Evolutionary conservation across 2,888 invertebrate genomes (phyloP).

Genomic region (Drosophila mercatorum): DNA sequence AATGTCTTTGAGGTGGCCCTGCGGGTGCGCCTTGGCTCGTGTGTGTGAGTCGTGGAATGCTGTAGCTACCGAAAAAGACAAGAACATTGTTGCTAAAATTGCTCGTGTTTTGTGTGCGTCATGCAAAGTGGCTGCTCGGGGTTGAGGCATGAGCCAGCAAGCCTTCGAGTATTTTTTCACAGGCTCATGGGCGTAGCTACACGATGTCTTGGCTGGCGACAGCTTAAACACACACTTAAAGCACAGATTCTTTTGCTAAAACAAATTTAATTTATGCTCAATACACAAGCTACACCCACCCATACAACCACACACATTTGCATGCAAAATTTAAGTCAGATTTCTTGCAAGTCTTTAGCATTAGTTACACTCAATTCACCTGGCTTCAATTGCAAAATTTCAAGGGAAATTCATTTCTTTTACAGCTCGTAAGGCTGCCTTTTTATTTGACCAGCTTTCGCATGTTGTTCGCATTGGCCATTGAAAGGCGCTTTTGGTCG

Average conservation of each 20-base stretch:
- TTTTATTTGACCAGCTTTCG: constrained; percentile 22
- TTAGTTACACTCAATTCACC: constrained; percentile 66
- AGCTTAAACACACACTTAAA: constrained; percentile 43
- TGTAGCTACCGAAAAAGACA: constrained; percentile 35
- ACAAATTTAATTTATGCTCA: constrained; percentile 35
- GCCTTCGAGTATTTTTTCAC: not conserved
- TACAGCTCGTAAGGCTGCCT: constrained; percentile 44
- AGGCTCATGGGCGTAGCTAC: not conserved
- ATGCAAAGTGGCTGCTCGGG: constrained; percentile 31
- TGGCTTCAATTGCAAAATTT: constrained; percentile 35
- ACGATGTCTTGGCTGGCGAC: constrained; percentile 15
- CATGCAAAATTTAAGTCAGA: constrained; percentile 25
- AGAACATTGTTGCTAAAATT: constrained; percentile 58
- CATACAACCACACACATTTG: constrained; percentile 22
- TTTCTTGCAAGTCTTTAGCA: constrained; percentile 35
- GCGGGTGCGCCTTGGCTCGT: not conserved
- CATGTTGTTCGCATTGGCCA: constrained; percentile 2
- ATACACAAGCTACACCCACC: not conserved
- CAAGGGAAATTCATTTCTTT: constrained; percentile 47
- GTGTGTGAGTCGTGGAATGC: constrained; percentile 36
- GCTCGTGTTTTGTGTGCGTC: constrained; percentile 36
- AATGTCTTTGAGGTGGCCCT: constrained; percentile 52
- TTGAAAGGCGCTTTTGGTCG: constrained; percentile 30
- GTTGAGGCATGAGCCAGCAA: constrained; percentile 16
- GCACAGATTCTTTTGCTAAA: constrained; percentile 9